Percentiles rank a stretch among this genome's conserved stretches.
Evolutionary conservation across 2,797 vertebrate species (phyloP).

Genomic region (Mergus octosetaceus): DNA sequence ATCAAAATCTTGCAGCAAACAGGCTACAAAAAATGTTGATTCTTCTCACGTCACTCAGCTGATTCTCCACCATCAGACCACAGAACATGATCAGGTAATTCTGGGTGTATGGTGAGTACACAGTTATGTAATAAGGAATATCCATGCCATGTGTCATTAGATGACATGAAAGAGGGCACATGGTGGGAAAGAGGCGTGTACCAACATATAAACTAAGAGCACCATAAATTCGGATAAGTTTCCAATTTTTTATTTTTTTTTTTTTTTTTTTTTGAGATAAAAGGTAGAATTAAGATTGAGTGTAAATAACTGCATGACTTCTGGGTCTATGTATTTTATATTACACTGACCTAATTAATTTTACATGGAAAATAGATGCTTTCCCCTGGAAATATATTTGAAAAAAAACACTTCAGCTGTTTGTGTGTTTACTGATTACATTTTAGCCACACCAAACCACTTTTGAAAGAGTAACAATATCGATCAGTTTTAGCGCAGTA

Average conservation of each 20-base stretch:
- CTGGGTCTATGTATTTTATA: neutral
- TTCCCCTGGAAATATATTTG: neutral
- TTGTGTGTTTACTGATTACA: neutral
- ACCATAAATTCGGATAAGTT: neutral
- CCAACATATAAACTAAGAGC: neutral
- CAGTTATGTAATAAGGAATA: neutral
- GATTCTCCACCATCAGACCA: neutral
- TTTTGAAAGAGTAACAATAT: neutral
- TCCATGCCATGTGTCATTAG: neutral
- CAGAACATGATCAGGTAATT: neutral
- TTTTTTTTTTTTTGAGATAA: neutral
- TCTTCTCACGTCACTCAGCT: neutral
- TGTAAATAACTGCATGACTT: constrained; percentile 55
- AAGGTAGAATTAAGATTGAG: constrained; percentile 27
- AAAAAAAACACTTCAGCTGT: neutral
- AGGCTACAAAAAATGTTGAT: neutral
- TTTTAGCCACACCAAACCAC: neutral
- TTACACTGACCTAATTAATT: constrained; percentile 43
- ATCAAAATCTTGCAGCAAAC: neutral
- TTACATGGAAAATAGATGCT: neutral
- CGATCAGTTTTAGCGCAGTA: neutral
- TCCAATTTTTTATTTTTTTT: neutral
- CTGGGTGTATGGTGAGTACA: neutral
- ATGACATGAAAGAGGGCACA: neutral
- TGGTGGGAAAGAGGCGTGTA: neutral